Conservation (phyloP, 2,888 invertebrate species). For the Prosopocoilus inquinatus region DNA sequence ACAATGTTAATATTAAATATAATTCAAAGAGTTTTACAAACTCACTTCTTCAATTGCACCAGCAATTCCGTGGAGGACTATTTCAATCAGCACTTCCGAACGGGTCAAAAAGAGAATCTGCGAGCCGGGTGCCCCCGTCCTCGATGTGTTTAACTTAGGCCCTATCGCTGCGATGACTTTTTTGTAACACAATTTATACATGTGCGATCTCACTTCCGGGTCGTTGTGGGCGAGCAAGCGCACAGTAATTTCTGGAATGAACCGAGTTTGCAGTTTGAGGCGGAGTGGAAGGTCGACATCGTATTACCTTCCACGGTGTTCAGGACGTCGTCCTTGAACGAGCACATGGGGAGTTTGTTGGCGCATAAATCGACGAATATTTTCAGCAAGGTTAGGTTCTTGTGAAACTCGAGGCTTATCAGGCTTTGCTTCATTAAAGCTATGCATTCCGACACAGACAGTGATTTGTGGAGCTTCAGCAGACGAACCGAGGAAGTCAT, state of each 20-base stretch:
- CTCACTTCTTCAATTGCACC: constrained; percentile 49
- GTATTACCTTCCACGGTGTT: not conserved
- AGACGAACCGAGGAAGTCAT: constrained; percentile 52
- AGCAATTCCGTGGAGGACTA: constrained; percentile 61
- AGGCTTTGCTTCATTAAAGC: constrained; percentile 55
- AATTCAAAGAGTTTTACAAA: not conserved
- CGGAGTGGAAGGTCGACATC: not conserved
- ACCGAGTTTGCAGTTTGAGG: too few species aligned
- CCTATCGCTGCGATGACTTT: constrained; percentile 58
- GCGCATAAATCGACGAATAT: constrained; percentile 39
- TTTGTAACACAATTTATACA: constrained; percentile 57
- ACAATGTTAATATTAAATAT: too few species aligned
- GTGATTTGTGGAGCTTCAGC: constrained; percentile 43
- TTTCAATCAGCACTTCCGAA: constrained; percentile 60
- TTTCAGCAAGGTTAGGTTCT: constrained; percentile 55
- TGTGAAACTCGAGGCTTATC: constrained; percentile 59
- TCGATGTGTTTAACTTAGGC: constrained; percentile 47
- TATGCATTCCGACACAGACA: constrained; percentile 46
- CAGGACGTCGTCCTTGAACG: constrained; percentile 26
- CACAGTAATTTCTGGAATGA: constrained; percentile 49
- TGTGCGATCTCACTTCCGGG: constrained; percentile 54
- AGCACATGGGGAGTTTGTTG: constrained; percentile 34
- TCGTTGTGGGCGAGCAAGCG: constrained; percentile 59
- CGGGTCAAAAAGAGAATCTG: constrained; percentile 57
- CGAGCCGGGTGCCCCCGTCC: constrained; percentile 48